Conservation (phyloP, 2,797 vertebrate species). For the Mormyrus proboscirostris region DNA sequence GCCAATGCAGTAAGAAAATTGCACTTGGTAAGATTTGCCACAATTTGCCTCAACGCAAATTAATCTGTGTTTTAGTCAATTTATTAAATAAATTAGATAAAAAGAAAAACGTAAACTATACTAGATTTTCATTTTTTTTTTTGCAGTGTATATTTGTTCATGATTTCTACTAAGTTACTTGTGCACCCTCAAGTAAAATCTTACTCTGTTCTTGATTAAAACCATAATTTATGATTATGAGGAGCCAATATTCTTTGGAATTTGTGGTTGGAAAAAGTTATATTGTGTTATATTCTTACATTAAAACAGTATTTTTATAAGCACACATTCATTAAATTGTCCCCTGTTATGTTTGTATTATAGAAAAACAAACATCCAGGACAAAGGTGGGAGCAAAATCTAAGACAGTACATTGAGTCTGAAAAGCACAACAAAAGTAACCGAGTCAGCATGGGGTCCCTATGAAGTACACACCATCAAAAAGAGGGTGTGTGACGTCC, state of each 20-base stretch:
- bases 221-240: neutral
- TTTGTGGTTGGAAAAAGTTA: neutral
- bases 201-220: neutral
- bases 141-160: neutral
- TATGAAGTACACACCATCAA: neutral
- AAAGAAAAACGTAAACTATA: neutral
- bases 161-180: neutral
- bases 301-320: neutral
- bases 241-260: neutral
- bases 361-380: slow-evolving; percentile 1
- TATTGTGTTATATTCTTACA: neutral
- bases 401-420: neutral
- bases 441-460: neutral
- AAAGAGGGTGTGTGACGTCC: neutral
- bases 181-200: neutral
- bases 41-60: neutral
- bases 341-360: neutral
- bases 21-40: neutral
- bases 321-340: neutral
- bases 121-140: neutral
- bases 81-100: neutral
- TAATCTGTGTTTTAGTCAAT: neutral
- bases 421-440: slow-evolving; percentile 9
- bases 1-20: neutral
- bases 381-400: slow-evolving; percentile 5